phyloP scores from a whole-genome alignment of 2,888 invertebrate species.

The Lymantria dispar region DNA sequence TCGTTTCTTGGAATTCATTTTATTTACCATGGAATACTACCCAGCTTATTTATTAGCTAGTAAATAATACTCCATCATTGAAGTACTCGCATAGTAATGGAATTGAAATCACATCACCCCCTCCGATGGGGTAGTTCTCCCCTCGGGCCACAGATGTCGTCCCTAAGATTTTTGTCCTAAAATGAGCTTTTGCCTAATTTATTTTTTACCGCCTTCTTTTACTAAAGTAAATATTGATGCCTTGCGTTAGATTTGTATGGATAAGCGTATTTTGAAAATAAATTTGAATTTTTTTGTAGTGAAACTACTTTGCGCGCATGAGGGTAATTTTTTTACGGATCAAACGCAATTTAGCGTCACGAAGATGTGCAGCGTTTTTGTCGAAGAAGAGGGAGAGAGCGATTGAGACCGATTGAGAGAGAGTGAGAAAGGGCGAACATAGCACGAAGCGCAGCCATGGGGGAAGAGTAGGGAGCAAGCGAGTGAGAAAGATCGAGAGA shows the following conservation, averaged over 20 bases:
- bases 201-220: conserved; percentile 82
- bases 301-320: too few relatives aligned
- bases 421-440: too few relatives aligned
- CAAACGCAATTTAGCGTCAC: too few relatives aligned
- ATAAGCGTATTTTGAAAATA: too few relatives aligned
- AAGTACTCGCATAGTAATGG: conserved; percentile 54
- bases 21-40: not conserved
- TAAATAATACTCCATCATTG: conserved; percentile 38
- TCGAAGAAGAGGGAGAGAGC: too few relatives aligned
- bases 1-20: not conserved
- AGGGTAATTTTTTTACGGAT: too few relatives aligned
- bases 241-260: conserved; percentile 40
- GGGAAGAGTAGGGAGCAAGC: too few relatives aligned
- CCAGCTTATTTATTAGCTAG: not conserved
- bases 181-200: conserved; percentile 82
- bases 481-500: too few relatives aligned
- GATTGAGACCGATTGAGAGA: too few relatives aligned
- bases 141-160: conserved; percentile 73
- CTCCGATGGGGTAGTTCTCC: conserved; percentile 19
- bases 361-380: too few relatives aligned
- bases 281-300: too few relatives aligned
- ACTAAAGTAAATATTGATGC: conserved; percentile 77
- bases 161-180: conserved; percentile 66
- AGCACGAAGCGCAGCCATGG: too few relatives aligned
- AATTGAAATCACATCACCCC: conserved; percentile 55